Conservation (phyloP, 1,140 invertebrate species). For the Drosophila willistoni region DNA sequence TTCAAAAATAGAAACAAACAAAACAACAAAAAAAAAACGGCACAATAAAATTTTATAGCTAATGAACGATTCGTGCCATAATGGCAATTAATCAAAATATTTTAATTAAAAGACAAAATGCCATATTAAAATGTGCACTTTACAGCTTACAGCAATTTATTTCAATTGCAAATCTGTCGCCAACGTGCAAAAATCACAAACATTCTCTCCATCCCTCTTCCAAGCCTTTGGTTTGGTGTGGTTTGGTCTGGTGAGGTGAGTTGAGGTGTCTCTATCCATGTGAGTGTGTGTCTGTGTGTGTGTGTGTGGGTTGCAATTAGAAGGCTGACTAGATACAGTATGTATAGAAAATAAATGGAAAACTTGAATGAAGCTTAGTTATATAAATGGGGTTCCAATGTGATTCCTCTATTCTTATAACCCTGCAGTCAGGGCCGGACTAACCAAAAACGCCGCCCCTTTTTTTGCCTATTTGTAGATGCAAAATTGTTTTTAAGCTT, state of each 20-base stretch:
- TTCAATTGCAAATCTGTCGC: slow-evolving; percentile 64
- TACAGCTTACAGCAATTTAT: slow-evolving; percentile 65
- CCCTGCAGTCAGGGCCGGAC: too few relatives aligned
- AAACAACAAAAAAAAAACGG: not conserved
- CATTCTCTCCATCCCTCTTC: slow-evolving; percentile 1
- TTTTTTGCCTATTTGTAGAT: too few relatives aligned
- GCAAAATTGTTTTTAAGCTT: too few relatives aligned
- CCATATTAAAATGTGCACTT: slow-evolving; percentile 76
- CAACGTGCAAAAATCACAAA: slow-evolving; percentile 71
- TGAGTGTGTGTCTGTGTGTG: slow-evolving; percentile 33
- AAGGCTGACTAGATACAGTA: slow-evolving; percentile 59
- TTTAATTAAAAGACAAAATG: slow-evolving; percentile 77
- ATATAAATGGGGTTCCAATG: not conserved
- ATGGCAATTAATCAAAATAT: slow-evolving; percentile 69
- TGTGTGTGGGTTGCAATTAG: slow-evolving; percentile 58
- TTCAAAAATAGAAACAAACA: not conserved
- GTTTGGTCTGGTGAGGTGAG: too few relatives aligned
- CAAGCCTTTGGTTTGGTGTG: slow-evolving; percentile 5
- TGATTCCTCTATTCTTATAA: too few relatives aligned
- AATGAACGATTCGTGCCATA: slow-evolving; percentile 61
- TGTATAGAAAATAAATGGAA: slow-evolving; percentile 24
- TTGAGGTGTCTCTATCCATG: slow-evolving; percentile 29
- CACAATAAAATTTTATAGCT: slow-evolving; percentile 49
- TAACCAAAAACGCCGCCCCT: too few relatives aligned
- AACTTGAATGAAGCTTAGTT: slow-evolving; percentile 5